These are phyloP conservation scores for Homarus americanus DNA, from an alignment of 1,140 invertebrate species.

Conservation along the genomic window DNA sequence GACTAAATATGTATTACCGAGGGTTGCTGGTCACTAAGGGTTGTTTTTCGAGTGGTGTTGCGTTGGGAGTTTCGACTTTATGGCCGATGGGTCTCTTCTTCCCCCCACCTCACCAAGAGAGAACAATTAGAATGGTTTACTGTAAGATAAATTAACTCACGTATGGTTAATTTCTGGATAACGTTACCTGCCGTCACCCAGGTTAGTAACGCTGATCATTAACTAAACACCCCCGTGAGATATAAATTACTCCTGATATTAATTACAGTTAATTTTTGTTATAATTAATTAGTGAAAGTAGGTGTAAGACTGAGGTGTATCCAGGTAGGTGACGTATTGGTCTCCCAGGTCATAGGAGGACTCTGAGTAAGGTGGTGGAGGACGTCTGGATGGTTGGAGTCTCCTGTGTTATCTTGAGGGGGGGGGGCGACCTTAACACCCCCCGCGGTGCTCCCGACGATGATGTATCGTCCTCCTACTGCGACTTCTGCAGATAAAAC, in stretches of 20 bases:
- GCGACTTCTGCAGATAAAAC: slow-evolving; percentile 51
- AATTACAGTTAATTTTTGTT: too few relatives aligned
- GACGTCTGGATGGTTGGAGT: too few relatives aligned
- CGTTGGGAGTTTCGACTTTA: background rate
- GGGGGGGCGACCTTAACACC: too few relatives aligned
- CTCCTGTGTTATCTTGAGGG: slow-evolving; percentile 24
- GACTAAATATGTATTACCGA: background rate
- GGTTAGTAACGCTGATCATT: too few relatives aligned
- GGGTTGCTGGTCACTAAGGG: background rate
- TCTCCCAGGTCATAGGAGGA: too few relatives aligned
- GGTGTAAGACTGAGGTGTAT: too few relatives aligned
- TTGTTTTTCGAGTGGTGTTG: background rate
- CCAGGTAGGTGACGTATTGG: too few relatives aligned
- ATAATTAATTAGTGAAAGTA: too few relatives aligned
- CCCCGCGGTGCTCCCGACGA: slow-evolving; percentile 3
- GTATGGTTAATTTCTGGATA: too few relatives aligned
- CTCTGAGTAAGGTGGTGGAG: too few relatives aligned
- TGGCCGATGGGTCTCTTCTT: background rate
- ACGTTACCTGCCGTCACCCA: background rate
- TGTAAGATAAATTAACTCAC: slow-evolving; percentile 15
- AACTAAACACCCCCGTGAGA: too few relatives aligned
- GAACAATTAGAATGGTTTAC: background rate
- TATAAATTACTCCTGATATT: too few relatives aligned
- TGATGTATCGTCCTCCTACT: slow-evolving; percentile 41
- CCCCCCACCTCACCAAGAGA: background rate